A percentile compares a stretch with the other conserved stretches of the same genome.
Evolutionary conservation across 1,140 invertebrate species (phyloP).

Genomic region (Oryzaephilus surinamensis): DNA sequence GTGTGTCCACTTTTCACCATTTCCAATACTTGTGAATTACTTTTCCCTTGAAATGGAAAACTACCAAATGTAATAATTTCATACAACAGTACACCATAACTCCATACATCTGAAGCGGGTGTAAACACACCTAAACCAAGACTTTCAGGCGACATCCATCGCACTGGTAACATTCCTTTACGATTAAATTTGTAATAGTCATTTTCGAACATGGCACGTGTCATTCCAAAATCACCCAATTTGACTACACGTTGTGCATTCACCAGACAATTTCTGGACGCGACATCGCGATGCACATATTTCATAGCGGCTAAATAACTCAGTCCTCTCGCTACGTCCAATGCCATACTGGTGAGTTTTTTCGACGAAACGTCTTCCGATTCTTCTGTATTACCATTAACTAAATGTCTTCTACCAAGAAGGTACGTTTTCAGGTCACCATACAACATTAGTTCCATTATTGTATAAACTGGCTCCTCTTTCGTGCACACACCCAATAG

Average conservation of each 20-base stretch:
- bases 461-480: slow-evolving; percentile 74
- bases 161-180: slow-evolving; percentile 71
- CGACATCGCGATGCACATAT: slow-evolving; percentile 80
- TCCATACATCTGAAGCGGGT: slow-evolving; percentile 76
- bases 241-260: slow-evolving; percentile 73
- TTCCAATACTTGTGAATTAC: slow-evolving; percentile 74
- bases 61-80: slow-evolving; percentile 82
- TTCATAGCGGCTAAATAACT: slow-evolving; percentile 68
- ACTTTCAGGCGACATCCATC: slow-evolving; percentile 89
- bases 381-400: slow-evolving; percentile 58
- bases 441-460: slow-evolving; percentile 92
- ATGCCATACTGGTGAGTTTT: slow-evolving; percentile 71
- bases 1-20: slow-evolving; percentile 65
- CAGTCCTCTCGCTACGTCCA: slow-evolving; percentile 77
- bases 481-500: slow-evolving; percentile 78
- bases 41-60: slow-evolving; percentile 76
- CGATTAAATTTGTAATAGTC: slow-evolving; percentile 82
- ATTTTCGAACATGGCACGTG: slow-evolving; percentile 73
- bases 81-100: slow-evolving; percentile 72
- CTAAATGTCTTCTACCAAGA: slow-evolving; percentile 69
- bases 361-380: slow-evolving; percentile 66
- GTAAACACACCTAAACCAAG: slow-evolving; percentile 73
- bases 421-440: slow-evolving; percentile 86
- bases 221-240: slow-evolving; percentile 90
- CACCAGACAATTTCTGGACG: slow-evolving; percentile 80